Evolutionary conservation across 1,140 invertebrate species (phyloP).

Genomic region (Oncopeltus fasciatus): DNA sequence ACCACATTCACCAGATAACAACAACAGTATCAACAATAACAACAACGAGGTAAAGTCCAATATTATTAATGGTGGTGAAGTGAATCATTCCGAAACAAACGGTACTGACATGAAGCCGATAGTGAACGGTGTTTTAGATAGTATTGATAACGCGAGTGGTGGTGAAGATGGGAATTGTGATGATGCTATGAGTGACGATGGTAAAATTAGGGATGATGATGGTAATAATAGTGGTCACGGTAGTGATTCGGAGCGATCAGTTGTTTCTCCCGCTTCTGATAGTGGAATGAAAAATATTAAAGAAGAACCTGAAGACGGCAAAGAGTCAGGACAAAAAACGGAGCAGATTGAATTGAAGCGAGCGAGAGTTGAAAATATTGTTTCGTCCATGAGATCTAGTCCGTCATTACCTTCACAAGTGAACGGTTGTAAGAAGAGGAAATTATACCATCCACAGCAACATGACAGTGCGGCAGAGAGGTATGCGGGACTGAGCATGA

Average conservation of each 20-base stretch:
- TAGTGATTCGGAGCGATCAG: slow-evolving; percentile 48
- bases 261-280: slow-evolving; percentile 43
- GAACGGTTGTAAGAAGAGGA: slow-evolving; percentile 88
- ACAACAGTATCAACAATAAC: slow-evolving; percentile 34
- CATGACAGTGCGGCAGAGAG: slow-evolving; percentile 60
- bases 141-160: slow-evolving; percentile 37
- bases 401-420: slow-evolving; percentile 55
- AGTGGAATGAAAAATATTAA: slow-evolving; percentile 19
- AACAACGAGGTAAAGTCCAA: slow-evolving; percentile 31
- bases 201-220: slow-evolving; percentile 34
- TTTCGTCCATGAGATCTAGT: slow-evolving; percentile 77
- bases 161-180: slow-evolving; percentile 31
- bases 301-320: slow-evolving; percentile 39
- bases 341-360: slow-evolving; percentile 61
- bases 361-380: slow-evolving; percentile 85
- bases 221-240: slow-evolving; percentile 34
- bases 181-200: slow-evolving; percentile 26
- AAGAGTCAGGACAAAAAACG: slow-evolving; percentile 34
- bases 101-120: slow-evolving; percentile 24
- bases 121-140: slow-evolving; percentile 38
- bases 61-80: slow-evolving; percentile 21
- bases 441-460: slow-evolving; percentile 91
- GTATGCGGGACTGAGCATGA: slow-evolving; percentile 38
- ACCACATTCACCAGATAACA: slow-evolving; percentile 35
- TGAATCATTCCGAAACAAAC: slow-evolving; percentile 30